Base-by-base conservation (phyloP, 2,888 invertebrate species). In the Chloroclystis v-ata region DNA sequence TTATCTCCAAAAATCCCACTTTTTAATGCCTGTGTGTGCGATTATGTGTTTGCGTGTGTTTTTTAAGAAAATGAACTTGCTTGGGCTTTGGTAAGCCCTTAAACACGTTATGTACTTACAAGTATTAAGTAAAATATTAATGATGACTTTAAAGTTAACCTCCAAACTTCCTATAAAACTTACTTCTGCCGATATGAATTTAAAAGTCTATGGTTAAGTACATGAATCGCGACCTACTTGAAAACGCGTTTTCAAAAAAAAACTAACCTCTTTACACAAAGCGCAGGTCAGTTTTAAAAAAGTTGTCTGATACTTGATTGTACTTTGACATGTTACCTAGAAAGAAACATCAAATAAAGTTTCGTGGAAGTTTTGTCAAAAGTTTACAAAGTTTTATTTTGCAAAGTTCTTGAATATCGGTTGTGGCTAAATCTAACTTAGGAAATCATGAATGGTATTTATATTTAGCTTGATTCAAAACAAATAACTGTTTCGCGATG, bases 321-420 rank as follows among this genome's bases (percentile, higher is more conserved):
- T 20, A 46, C 45, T 59, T 64, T 75, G 76, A 75, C 77, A 72
- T 16, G 32, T 33, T 33, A 33, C 32, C 20, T 50, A 57, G 47
- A 48, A 61, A 57, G 47, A 48, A 61, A 65, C 64, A 61, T 64
- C 63, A 62, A 61, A 61, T 39, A 47, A 71, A 69, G 60, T 68
- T 71, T 65, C 65, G 53, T 51, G 49, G 52, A 63, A 70, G 61
- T 73, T 75, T 72, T 59, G 29, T 35, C 16, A 47, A 60, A 68
- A 60, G 64, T 68, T 63, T 41, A 50, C 54, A 59, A 67, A 65
- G 57, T 64, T 71, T 60, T 44, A 50, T 52, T 56, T 49, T 46
- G 11, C 45, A 48, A 20, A 56, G 52, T 37, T 48, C 52, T 47
- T 38, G n/a, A 8, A 55, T 61, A 61, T 49, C 45, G 33, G 54